phyloP scores from a whole-genome alignment of 92 coral and sea anemone genomes.

The Bergia sp. region DNA sequence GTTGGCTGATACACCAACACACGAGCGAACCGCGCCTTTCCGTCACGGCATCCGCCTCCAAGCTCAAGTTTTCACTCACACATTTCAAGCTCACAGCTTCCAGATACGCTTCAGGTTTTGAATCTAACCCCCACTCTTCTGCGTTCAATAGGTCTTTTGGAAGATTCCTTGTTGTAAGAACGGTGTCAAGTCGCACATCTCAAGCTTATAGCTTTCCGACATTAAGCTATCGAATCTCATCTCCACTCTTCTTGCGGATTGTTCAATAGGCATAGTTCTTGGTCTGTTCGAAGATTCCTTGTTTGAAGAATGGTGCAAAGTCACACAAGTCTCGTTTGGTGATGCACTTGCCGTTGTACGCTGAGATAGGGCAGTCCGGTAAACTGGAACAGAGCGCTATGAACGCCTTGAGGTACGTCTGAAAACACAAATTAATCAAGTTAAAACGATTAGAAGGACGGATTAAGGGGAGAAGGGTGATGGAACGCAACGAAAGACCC shows the following conservation, averaged over 20 bases:
- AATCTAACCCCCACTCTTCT: not conserved
- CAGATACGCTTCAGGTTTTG: not conserved
- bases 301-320: slow-evolving; percentile 96
- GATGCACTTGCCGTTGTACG: slow-evolving; percentile 78
- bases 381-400: slow-evolving; percentile 84
- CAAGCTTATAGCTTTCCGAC: not conserved
- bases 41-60: not conserved
- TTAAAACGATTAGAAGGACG: no score
- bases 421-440: not conserved
- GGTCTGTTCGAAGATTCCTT: slow-evolving; percentile 98
- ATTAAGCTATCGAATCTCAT: not conserved
- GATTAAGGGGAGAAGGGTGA: no score
- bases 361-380: slow-evolving; percentile 88
- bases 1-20: not conserved
- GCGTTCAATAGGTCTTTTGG: slow-evolving; percentile 77
- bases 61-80: not conserved
- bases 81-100: not conserved
- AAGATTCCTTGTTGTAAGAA: slow-evolving; percentile 98
- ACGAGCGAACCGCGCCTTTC: not conserved
- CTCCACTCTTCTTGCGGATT: not conserved
- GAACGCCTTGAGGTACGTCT: slow-evolving; percentile 91
- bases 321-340: slow-evolving; percentile 93
- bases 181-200: slow-evolving; percentile 40
- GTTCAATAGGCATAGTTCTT: slow-evolving; percentile 77
- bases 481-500: no score